Base-by-base conservation (phyloP, 2,888 invertebrate genomes). In the Caenorhabditis sp. region DNA sequence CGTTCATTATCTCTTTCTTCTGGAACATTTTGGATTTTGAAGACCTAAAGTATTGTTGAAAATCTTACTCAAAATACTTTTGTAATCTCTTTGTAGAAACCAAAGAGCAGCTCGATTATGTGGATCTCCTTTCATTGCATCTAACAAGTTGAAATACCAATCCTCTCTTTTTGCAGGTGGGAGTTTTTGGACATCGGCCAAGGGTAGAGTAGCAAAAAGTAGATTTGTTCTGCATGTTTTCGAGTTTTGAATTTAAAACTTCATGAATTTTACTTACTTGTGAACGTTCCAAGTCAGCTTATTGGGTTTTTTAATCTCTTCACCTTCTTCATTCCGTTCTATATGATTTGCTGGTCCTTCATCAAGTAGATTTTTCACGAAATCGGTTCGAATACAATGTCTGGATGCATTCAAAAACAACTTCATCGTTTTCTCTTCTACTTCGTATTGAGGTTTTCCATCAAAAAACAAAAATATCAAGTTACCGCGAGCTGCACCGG, bases 41-140 rank as follows among this genome's bases (percentile, higher is more conserved):
- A n/a, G n/a, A n/a, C n/a, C n/a, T n/a, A n/a, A n/a, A n/a, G n/a
- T 59, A 20, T 43, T 14, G 20, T 21, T 50, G 5, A 20, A 23
- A 36, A 54, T 12, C 53, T 26, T 20, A 70, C 66, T 50, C 8
- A 75, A 52, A 26, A 62, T 64, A 17, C 58, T 66, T 10, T 59
- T 53, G 10, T 63, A 75, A 27, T 70, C 67, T 10, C 27, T 59
- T 14, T 75, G 56, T 31, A 75, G 50, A 20, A 67, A 67, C 43
- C 27, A 49, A 3, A 75, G 53, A 1, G 64, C 70, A 5, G 70
- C 63, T 17, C 75, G 23, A 25, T 70, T 70, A n/a, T 63, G 25
- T 17, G 75, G 59, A 65, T 75, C 75, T 3, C 49, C 12, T 20
- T 21, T 64, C 75, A 75, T 70, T n/a, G 67, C 70, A 1, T 67